A percentile compares a stretch with the other conserved stretches of the same genome.
Conservation (phyloP, 2,797 vertebrate species). For the Vireo griseus region DNA sequence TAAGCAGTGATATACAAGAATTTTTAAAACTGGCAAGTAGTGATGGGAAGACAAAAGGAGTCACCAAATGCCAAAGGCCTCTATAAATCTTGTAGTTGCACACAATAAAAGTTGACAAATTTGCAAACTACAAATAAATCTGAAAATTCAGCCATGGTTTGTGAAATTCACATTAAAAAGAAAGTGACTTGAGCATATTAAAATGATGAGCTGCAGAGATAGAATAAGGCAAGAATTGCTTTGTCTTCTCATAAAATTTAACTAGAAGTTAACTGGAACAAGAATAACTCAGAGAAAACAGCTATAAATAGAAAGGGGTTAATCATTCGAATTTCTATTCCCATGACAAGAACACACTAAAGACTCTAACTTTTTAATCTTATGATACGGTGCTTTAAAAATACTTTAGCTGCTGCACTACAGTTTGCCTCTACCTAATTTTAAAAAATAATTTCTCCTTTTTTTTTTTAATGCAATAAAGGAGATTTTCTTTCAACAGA, state of each 20-base stretch:
- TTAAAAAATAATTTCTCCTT: not conserved
- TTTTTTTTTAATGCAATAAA: not conserved
- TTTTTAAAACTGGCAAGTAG: not conserved
- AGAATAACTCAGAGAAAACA: not conserved
- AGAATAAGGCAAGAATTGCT: not conserved
- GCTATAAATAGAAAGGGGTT: constrained; percentile 36
- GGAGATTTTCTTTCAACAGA: not conserved
- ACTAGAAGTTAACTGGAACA: not conserved
- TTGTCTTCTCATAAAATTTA: not conserved
- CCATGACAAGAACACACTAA: not conserved
- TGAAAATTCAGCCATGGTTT: not conserved
- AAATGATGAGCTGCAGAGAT: not conserved
- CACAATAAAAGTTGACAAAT: not conserved
- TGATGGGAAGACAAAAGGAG: not conserved
- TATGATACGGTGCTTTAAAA: not conserved
- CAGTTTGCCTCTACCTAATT: not conserved
- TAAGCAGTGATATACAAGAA: not conserved
- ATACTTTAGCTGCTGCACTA: not conserved
- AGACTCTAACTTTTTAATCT: not conserved
- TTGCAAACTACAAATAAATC: not conserved
- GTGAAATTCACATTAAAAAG: not conserved
- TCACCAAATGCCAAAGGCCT: not conserved
- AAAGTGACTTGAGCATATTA: not conserved
- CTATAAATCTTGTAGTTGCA: not conserved
- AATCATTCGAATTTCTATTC: constrained; percentile 12